Conservation (phyloP, 2,113 vertebrate genomes). For the Calidris pygmaea region DNA sequence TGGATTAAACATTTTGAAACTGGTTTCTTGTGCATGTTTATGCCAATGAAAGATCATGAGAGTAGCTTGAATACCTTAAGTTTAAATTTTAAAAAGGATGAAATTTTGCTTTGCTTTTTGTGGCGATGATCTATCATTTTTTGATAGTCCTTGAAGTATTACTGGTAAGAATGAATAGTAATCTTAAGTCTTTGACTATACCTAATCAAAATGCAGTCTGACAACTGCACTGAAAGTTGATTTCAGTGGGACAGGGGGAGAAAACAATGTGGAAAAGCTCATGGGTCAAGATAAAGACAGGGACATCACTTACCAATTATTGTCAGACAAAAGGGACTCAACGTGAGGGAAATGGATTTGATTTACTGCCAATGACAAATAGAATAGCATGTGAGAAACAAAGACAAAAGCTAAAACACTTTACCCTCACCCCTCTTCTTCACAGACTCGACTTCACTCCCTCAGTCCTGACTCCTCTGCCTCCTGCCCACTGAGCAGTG, state of each 20-base stretch:
- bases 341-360: neutral
- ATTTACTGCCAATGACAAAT: neutral
- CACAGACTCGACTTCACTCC: neutral
- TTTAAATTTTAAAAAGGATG: neutral
- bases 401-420: neutral
- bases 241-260: neutral
- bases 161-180: neutral
- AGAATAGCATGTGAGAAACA: neutral
- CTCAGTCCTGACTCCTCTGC: neutral
- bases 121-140: neutral
- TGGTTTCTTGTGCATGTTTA: neutral
- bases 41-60: neutral
- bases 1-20: neutral
- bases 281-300: neutral
- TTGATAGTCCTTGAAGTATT: neutral
- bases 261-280: neutral
- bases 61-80: neutral
- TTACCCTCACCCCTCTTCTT: neutral
- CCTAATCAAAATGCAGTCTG: neutral
- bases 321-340: neutral
- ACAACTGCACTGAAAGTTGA: neutral
- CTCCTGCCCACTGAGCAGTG: accelerated
- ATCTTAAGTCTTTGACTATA: neutral
- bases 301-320: neutral
- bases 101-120: neutral